Evolutionary conservation across 2,113 vertebrate genomes (phyloP).

Genomic region (Melanotaenia duboulayi): DNA sequence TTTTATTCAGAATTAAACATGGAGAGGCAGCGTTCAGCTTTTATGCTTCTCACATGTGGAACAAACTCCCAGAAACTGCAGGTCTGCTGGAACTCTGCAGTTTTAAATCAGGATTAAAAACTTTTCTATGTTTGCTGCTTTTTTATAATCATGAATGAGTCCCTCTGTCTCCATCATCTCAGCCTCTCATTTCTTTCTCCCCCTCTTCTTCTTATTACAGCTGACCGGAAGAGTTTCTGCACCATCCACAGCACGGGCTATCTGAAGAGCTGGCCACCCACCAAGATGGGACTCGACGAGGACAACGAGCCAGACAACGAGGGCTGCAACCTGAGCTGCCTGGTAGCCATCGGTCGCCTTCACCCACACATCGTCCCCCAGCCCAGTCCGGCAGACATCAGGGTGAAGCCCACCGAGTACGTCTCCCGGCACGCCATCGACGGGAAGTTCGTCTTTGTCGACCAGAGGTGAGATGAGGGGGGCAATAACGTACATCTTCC

Average conservation of each 20-base stretch:
- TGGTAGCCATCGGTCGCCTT: slow-evolving; percentile 95
- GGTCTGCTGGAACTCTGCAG: too few species aligned
- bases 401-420: slow-evolving; percentile 96
- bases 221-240: slow-evolving; percentile 98
- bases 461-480: slow-evolving; percentile 90
- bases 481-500: too few species aligned
- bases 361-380: slow-evolving; percentile 95
- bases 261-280: slow-evolving; percentile 98
- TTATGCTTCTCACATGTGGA: too few species aligned
- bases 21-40: too few species aligned
- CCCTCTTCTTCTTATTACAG: slow-evolving; percentile 68
- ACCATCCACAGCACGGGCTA: slow-evolving; percentile 99
- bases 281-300: slow-evolving; percentile 97
- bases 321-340: slow-evolving; percentile 97
- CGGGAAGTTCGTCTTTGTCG: slow-evolving; percentile 99
- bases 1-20: too few species aligned
- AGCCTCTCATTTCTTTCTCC: not conserved
- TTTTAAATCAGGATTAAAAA: too few species aligned
- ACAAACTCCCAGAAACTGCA: too few species aligned
- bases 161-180: too few species aligned
- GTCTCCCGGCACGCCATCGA: slow-evolving; percentile 98
- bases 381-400: slow-evolving; percentile 91
- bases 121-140: too few species aligned
- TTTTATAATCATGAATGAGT: not conserved
- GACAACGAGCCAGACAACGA: slow-evolving; percentile 97